Evolutionary conservation across 1,140 invertebrate species (phyloP), one percentile per base, ranked within the genome.

Genomic region (Ectropis grisescens): DNA sequence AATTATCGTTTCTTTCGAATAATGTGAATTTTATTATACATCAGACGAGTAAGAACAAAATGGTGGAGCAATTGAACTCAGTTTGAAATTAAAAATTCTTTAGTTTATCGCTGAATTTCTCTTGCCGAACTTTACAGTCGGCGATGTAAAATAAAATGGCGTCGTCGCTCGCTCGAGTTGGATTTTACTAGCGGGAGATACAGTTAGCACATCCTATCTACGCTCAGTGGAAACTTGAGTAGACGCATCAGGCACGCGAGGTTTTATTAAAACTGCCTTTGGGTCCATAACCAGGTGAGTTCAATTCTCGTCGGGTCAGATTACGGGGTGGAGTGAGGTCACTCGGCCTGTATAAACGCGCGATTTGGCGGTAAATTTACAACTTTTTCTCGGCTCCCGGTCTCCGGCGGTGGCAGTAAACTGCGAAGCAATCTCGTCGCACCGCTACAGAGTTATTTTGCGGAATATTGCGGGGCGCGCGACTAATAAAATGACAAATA

Each of bases 401-500:
- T 58, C 51, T 58, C 57, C 42, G 58, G 51, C 52, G 52, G 57
- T 55, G 64, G 67, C 54, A 64, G 68, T 80, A 79, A 79, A 80
- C 54, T 68, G 48, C 49, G 62, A 72, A 66, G 75, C 70, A 80
- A 80, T 80, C 75, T 75, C 64, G 55, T 53, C 58, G 46, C 56
- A 52, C 53, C 58, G 57, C 64, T 43, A 47, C 62, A 48, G 56
- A 71, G 66, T 75, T 75, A 79, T 74, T 75, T 68, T 58, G 51
- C 61, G 64, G 70, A 74, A 76, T 76, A 76, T 79, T 76, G 71
- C 62, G 53, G 56, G 55, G 39, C 58, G 58, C 58, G 65, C 61
- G 58, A 67, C 71, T 78, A 78, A 78, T 74, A 78, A 78, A 78
- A 78, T 78, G 72, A 78, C 69, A 74, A 74, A 74, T 78, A 67